Conservation (phyloP, 1,140 invertebrate species). For the Diabrotica virgifera region DNA sequence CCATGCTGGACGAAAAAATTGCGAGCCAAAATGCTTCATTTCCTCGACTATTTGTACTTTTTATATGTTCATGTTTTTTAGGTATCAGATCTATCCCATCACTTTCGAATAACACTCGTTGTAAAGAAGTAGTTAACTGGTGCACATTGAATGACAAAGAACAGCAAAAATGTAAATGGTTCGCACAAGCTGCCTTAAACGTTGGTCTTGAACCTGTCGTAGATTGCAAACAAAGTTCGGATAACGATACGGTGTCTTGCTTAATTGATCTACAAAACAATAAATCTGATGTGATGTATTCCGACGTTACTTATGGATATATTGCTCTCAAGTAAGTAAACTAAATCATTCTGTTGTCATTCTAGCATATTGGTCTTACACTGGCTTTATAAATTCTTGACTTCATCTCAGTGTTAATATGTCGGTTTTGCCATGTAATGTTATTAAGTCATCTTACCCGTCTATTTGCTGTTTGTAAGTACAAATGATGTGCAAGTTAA, state of each 20-base stretch:
- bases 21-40: too few relatives aligned
- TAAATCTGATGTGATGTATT: slow-evolving; percentile 63
- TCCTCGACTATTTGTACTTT: background rate
- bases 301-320: slow-evolving; percentile 68
- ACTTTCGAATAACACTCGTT: slow-evolving; percentile 41
- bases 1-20: too few relatives aligned
- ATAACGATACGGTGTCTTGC: slow-evolving; percentile 54
- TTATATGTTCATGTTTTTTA: slow-evolving; percentile 10
- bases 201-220: slow-evolving; percentile 60
- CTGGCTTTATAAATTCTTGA: too few relatives aligned
- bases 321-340: slow-evolving; percentile 60
- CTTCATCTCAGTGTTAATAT: too few relatives aligned
- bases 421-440: too few relatives aligned
- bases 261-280: slow-evolving; percentile 57
- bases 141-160: slow-evolving; percentile 57
- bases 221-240: slow-evolving; percentile 26
- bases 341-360: too few relatives aligned
- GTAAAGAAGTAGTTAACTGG: slow-evolving; percentile 55
- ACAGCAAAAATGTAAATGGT: slow-evolving; percentile 59
- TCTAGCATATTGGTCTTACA: too few relatives aligned
- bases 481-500: background rate
- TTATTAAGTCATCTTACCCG: too few relatives aligned
- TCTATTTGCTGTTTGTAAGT: background rate
- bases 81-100: slow-evolving; percentile 19
- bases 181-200: slow-evolving; percentile 53